Evolutionary conservation across 2,113 vertebrate genomes (phyloP).

Genomic region (Phocoena phocoena): DNA sequence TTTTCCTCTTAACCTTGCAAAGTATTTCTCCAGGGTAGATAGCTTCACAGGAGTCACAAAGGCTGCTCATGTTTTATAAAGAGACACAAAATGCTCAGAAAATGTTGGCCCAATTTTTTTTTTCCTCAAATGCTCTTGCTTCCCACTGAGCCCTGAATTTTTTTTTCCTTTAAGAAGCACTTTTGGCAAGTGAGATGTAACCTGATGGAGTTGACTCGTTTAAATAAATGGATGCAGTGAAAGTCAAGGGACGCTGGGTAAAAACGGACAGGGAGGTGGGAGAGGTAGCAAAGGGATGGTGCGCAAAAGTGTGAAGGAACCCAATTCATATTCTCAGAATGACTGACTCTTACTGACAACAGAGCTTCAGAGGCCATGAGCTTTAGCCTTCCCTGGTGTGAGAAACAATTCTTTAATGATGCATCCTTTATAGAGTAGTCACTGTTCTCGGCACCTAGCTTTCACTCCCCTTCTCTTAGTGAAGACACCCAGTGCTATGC

Average conservation of each 20-base stretch:
- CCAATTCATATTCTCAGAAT: neutral
- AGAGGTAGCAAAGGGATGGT: no score
- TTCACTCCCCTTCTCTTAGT: neutral
- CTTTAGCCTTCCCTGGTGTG: no score
- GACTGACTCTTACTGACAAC: neutral
- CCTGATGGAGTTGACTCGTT: neutral
- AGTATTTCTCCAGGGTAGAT: neutral
- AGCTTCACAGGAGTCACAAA: neutral
- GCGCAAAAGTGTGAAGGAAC: neutral
- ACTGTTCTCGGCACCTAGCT: neutral
- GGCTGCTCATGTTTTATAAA: neutral
- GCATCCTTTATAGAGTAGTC: accelerated
- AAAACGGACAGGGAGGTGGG: neutral
- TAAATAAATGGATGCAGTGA: neutral
- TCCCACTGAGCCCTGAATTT: neutral
- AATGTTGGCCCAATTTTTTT: neutral
- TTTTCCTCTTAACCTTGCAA: neutral
- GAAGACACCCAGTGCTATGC: accelerated
- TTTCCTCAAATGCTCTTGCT: neutral
- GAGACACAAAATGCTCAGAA: neutral
- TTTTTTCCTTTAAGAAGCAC: neutral
- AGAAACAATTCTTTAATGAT: neutral
- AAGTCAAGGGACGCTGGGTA: neutral
- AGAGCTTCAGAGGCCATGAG: neutral
- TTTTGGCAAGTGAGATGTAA: neutral